phyloP scores from a whole-genome alignment of 2,113 vertebrate species.

The Epinephelus lanceolatus region DNA sequence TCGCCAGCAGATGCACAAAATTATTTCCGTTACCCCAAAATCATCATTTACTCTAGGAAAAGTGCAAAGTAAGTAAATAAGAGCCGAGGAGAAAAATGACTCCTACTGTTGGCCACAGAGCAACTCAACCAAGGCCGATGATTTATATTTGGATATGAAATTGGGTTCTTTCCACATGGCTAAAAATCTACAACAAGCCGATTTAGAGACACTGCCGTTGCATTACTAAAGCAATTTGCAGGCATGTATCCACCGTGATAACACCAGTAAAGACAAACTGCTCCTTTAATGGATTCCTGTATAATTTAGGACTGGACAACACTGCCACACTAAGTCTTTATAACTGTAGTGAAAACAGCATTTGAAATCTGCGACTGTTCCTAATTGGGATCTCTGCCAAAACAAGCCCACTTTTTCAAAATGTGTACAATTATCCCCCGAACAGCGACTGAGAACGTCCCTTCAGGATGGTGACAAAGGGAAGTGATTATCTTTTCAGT shows the following conservation, averaged over 20 bases:
- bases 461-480: conserved; percentile 36
- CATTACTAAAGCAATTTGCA: background rate
- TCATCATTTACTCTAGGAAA: background rate
- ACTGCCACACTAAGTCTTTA: background rate
- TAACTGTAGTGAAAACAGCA: background rate
- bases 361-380: conserved; percentile 20
- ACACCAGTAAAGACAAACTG: background rate
- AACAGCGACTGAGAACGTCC: conserved; percentile 1
- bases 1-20: conserved; percentile 10
- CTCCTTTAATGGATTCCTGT: background rate
- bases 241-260: conserved; percentile 1
- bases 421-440: conserved; percentile 40
- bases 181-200: background rate
- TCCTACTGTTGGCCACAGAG: conserved; percentile 1
- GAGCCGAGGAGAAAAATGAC: background rate
- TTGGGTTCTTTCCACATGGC: background rate
- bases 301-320: conserved; percentile 3
- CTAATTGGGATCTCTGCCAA: conserved; percentile 21
- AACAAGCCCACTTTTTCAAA: conserved; percentile 11
- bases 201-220: conserved; percentile 12
- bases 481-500: conserved; percentile 56
- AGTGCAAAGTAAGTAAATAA: background rate
- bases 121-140: background rate
- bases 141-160: conserved; percentile 19
- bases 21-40: conserved; percentile 23